A percentile compares a stretch with the other conserved stretches of the same genome.
Evolutionary conservation across 1,140 invertebrate species (phyloP).

Genomic region (Homalodisca vitripennis): DNA sequence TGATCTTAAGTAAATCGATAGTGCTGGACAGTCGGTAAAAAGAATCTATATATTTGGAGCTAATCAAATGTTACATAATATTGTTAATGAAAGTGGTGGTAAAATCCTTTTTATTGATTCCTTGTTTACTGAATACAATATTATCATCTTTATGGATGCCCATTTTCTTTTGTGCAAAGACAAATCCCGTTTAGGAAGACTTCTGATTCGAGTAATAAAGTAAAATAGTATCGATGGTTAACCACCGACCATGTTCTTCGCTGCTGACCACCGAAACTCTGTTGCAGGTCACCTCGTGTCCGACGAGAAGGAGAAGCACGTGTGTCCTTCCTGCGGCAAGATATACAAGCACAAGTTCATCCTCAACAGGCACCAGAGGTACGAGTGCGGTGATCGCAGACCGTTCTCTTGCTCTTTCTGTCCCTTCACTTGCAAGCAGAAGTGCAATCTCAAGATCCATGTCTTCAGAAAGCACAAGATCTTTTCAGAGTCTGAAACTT

Average conservation of each 20-base stretch:
- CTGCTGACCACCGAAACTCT: too few relatives aligned
- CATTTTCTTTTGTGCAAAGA: too few relatives aligned
- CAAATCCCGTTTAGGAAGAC: too few relatives aligned
- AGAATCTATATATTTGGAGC: too few relatives aligned
- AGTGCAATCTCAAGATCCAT: not conserved
- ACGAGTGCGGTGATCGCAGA: constrained; percentile 54
- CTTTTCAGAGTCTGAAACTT: too few relatives aligned
- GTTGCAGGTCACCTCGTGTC: not conserved
- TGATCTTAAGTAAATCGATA: too few relatives aligned
- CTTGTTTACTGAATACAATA: too few relatives aligned
- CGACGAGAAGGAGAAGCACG: not conserved
- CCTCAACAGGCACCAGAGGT: constrained; percentile 51
- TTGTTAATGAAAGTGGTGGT: too few relatives aligned
- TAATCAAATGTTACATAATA: too few relatives aligned
- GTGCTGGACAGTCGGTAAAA: too few relatives aligned
- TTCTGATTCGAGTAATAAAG: not conserved
- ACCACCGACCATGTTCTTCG: not conserved
- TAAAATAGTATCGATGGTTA: not conserved
- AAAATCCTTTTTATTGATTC: too few relatives aligned
- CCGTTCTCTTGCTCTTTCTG: constrained; percentile 52
- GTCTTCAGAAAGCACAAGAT: not conserved
- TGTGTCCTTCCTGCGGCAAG: constrained; percentile 31
- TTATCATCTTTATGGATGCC: too few relatives aligned
- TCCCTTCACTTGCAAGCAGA: constrained; percentile 16
- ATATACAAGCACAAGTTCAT: constrained; percentile 18